Evolutionary conservation across 1,140 invertebrate genomes (phyloP).

Genomic region (Dreissena polymorpha): DNA sequence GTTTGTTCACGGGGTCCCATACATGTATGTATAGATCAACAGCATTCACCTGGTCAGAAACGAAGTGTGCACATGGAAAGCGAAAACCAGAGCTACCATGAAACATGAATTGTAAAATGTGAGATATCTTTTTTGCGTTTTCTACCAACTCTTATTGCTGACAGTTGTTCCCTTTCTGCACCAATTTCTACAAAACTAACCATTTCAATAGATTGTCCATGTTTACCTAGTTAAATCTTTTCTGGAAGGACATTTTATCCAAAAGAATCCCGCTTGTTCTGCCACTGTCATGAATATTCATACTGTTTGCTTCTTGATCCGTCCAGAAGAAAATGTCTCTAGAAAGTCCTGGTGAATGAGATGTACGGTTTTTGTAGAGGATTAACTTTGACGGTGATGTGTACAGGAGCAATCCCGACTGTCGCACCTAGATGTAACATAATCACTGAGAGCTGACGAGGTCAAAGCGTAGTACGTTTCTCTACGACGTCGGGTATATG

Average conservation of each 20-base stretch:
- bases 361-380: conserved; percentile 3
- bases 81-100: conserved; percentile 39
- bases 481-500: no score
- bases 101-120: conserved; percentile 33
- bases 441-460: no score
- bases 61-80: no score
- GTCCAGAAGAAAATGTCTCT: conserved; percentile 1
- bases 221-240: conserved; percentile 25
- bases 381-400: conserved; percentile 2
- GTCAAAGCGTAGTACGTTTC: no score
- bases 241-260: conserved; percentile 45
- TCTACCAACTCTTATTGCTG: conserved; percentile 19
- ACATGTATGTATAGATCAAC: conserved; percentile 28
- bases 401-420: not conserved
- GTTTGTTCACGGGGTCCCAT: conserved; percentile 22
- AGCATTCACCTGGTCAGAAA: conserved; percentile 23
- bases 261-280: conserved; percentile 28
- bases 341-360: not conserved
- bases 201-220: conserved; percentile 29
- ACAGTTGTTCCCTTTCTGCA: conserved; percentile 14
- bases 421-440: conserved; percentile 25
- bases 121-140: conserved; percentile 4
- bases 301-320: conserved; percentile 19
- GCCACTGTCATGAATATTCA: conserved; percentile 3
- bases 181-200: conserved; percentile 41